Evolutionary conservation across 2,888 invertebrate genomes (phyloP), one percentile per base, ranked within the genome.

Genomic region (Reticulitermes lucifugus): DNA sequence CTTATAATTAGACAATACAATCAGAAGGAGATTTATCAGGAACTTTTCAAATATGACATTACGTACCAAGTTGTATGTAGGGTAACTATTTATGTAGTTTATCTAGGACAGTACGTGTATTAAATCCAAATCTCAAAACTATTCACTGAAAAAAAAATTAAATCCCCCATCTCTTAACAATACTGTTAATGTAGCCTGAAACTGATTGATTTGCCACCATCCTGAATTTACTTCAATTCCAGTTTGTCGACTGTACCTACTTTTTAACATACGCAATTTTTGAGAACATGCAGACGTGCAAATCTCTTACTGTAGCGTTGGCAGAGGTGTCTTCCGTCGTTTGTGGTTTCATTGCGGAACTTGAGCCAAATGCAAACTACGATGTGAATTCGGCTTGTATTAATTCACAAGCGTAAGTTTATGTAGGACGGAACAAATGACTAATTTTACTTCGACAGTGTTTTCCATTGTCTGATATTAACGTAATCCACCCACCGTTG

Each of bases 391-490:
- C 18, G 73, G 41, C 12, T 21, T 14, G 77, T n/a, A 77, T 77
- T 77, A 77, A 77, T 77, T 41, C 22, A 43, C 41, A 25, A 35
- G 46, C 43, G 2, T 35, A 73, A 41, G 41, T 73, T 73, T 73
- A 73, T 73, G 2, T 12, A 14, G 14, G 29, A 22, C 55, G 43
- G 29, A 60, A 60, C 43, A 25, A 81, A 81, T 70, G 81, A 65
- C 70, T 51, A 46, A 35, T 51, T 51, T 46, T 79, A 25, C 46
- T 25, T 46, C 21, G 51, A 81, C 60, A 60, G 35, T 41, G 41
- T 60, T 81, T 81, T 65, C 65, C 81, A 43, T 81, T 46, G 41
- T 43, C 43, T 60, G 81, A 70, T 81, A 81, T 81, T 81, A 81
- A 81, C 29, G 41, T 81, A 81, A 81, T 81, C 65, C 65, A 65